Percentiles rank a stretch among this genome's conserved stretches.
phyloP scores from a whole-genome alignment of 2,888 invertebrate genomes.

The Lordiphosa fenestrarum region DNA sequence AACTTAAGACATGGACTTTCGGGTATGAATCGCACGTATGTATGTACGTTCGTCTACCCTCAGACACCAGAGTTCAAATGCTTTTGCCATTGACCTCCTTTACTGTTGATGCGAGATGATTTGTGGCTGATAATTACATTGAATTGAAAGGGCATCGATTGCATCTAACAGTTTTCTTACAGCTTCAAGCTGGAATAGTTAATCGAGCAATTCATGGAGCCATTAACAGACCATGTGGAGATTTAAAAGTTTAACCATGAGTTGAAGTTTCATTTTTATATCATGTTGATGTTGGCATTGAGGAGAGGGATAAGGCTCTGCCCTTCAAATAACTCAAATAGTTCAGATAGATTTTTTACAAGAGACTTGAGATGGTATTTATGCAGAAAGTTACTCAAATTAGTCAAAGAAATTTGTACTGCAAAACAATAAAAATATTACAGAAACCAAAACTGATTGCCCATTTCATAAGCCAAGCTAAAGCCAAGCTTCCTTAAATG shows the following conservation, averaged over 20 bases:
- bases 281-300: conserved; percentile 26
- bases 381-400: too few species aligned
- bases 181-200: conserved; percentile 24
- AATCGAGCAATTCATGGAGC: conserved; percentile 17
- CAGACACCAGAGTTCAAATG: conserved; percentile 63
- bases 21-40: conserved; percentile 2
- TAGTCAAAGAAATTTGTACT: too few species aligned
- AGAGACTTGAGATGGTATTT: too few species aligned
- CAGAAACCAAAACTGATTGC: too few species aligned
- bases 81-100: conserved; percentile 72
- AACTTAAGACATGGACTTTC: conserved; percentile 16
- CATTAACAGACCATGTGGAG: conserved; percentile 19
- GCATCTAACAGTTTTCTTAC: conserved; percentile 20
- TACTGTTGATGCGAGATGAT: conserved; percentile 13
- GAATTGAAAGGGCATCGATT: conserved; percentile 25
- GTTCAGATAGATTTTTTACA: too few species aligned
- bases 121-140: conserved; percentile 32
- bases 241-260: conserved; percentile 3
- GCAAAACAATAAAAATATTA: too few species aligned
- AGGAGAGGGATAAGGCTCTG: conserved; percentile 6
- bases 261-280: conserved; percentile 3
- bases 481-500: conserved; percentile 14
- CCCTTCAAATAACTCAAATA: neutral
- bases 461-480: too few species aligned
- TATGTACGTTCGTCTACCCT: too few species aligned